These are phyloP conservation scores for Brachionus koreanus DNA, from an alignment of 1,140 invertebrate genomes.

Conservation along the genomic window DNA sequence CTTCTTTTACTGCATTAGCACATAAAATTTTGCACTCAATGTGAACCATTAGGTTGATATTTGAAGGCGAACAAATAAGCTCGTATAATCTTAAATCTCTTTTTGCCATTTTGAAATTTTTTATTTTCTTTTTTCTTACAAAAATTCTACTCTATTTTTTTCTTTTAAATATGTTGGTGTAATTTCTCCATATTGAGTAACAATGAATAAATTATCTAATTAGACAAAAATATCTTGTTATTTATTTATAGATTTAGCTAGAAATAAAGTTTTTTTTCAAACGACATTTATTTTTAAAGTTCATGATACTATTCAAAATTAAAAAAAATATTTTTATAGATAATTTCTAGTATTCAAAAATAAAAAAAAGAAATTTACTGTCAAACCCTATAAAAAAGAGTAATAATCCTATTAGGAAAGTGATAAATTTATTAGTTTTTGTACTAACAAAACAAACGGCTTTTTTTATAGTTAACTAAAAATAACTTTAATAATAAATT, in stretches of 20 bases:
- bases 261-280: neutral
- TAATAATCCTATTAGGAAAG: too few species aligned
- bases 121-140: neutral
- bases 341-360: too few species aligned
- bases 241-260: neutral
- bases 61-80: neutral
- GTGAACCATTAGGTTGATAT: neutral
- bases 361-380: too few species aligned
- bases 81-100: constrained; percentile 26
- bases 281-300: neutral
- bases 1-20: neutral
- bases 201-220: neutral
- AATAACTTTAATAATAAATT: too few species aligned
- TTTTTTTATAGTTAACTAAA: too few species aligned
- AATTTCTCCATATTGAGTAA: neutral
- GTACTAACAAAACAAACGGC: too few species aligned
- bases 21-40: neutral
- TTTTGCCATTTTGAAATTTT: neutral
- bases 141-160: neutral
- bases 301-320: neutral
- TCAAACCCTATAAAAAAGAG: too few species aligned
- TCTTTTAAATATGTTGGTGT: neutral
- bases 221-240: neutral
- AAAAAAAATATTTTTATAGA: too few species aligned
- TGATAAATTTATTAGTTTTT: too few species aligned